A percentile compares a stretch with the other conserved stretches of the same genome.
These are phyloP conservation scores for Sylvilagus floridanus DNA, from an alignment of 2,797 vertebrate species.

Conservation along the genomic window DNA sequence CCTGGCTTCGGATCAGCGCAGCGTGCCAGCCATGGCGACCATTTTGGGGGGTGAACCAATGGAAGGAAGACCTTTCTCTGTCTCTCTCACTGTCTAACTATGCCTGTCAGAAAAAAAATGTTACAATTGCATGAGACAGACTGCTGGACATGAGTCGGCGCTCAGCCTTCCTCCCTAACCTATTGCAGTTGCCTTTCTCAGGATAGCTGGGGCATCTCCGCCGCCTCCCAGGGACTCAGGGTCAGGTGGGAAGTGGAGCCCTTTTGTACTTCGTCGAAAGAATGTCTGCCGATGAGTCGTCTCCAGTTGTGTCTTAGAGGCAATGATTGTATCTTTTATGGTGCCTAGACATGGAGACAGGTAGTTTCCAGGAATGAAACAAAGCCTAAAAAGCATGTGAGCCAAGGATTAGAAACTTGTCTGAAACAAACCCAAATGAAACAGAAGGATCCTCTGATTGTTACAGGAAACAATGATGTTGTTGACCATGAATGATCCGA, in stretches of 20 bases:
- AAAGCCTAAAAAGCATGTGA: not conserved
- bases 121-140: not conserved
- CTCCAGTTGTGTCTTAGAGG: not conserved
- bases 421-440: constrained; percentile 13
- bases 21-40: too few species aligned
- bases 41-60: too few species aligned
- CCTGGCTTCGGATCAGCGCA: too few species aligned
- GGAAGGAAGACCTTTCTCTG: too few species aligned
- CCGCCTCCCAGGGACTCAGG: not conserved
- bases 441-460: not conserved
- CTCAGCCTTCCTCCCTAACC: not conserved
- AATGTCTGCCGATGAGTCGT: not conserved
- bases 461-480: not conserved
- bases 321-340: not conserved
- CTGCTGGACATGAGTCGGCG: not conserved
- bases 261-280: not conserved
- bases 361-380: not conserved
- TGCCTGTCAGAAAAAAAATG: too few species aligned
- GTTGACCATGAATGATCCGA: not conserved
- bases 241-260: not conserved
- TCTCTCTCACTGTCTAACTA: too few species aligned
- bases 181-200: not conserved
- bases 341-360: not conserved
- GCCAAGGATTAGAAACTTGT: not conserved
- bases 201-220: not conserved